Base-by-base conservation (phyloP, 92 coral and sea anemone genomes). In the Paragorgia papillata region DNA sequence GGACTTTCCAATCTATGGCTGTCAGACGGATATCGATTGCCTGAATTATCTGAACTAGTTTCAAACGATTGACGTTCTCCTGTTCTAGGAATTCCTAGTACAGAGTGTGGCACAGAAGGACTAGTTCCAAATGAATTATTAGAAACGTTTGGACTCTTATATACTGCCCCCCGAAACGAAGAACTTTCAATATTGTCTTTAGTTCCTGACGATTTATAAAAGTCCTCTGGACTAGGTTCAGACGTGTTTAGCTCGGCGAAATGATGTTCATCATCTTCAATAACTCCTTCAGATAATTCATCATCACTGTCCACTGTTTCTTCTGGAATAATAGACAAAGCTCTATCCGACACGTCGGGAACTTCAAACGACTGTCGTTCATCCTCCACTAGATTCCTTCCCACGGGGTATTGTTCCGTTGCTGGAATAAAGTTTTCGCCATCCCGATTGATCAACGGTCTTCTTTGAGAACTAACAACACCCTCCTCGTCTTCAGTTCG, bases 241-340 rank as follows among this genome's bases (percentile, higher is more conserved):
- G 27, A 14, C 32, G 46, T 17, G 31, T 34, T 40, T 0, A 54
- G 74, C 20, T 12, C 44, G 18, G 41, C 57, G 31, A 19, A 8
- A 31, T 67, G 9, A 22, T 43, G 9, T 25, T 44, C 57, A 30
- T 67, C 58, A 8, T 46, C 57, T 43, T 44, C 74, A 17, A 67
- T 30, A 2, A 46, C 21, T 2, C 74, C 74, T 67, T 67, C 74
- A 22, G 74, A 67, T 25, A 67, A 28, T 2, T 41, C 57, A 67
- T 67, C 74, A 24, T 67, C 74, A 44, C 57, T 67, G 18, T 22
- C 17, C 7, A 51, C 22, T 9, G 57, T 21, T 39, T 67, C 74
- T 31, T 67, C 74, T 9, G 74, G 74, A 22, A 67, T 67, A 46
- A 67, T 39, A 67, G 74, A 67, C 32, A 67, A 67, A 24, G 74